Conservation (phyloP, 1,140 invertebrate species). For the Hylyphantes graminicola region DNA sequence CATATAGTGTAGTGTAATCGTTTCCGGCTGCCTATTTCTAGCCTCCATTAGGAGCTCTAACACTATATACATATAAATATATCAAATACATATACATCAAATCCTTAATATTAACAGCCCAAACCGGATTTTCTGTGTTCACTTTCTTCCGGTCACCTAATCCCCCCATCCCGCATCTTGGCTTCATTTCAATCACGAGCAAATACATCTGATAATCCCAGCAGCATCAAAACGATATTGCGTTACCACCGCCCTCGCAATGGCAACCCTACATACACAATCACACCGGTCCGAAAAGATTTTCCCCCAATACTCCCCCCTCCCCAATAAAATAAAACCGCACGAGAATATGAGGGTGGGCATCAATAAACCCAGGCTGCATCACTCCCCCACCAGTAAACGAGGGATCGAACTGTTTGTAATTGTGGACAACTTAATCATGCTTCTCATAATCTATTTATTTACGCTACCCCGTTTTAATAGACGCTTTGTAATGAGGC, state of each 20-base stretch:
- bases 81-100: too few species aligned
- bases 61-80: too few species aligned
- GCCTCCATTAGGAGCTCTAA: too few species aligned
- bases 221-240: slow-evolving; percentile 38
- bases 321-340: slow-evolving; percentile 60
- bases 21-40: too few species aligned
- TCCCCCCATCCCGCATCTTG: slow-evolving; percentile 38
- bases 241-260: slow-evolving; percentile 27
- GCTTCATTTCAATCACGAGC: slow-evolving; percentile 54
- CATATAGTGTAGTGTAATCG: too few species aligned
- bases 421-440: slow-evolving; percentile 59
- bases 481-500: slow-evolving; percentile 51
- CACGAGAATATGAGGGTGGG: slow-evolving; percentile 16
- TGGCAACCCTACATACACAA: slow-evolving; percentile 56
- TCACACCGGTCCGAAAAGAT: slow-evolving; percentile 41
- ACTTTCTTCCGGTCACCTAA: neutral
- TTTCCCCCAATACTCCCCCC: slow-evolving; percentile 38
- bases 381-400: neutral
- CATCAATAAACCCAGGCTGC: slow-evolving; percentile 2
- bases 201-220: slow-evolving; percentile 48
- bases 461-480: slow-evolving; percentile 57
- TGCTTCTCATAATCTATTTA: slow-evolving; percentile 52
- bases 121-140: too few species aligned
- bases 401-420: slow-evolving; percentile 57
- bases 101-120: too few species aligned